Percentiles rank a stretch among this genome's conserved stretches.
Conservation (phyloP, 2,888 invertebrate species). For the Pristionchus arcanus region DNA sequence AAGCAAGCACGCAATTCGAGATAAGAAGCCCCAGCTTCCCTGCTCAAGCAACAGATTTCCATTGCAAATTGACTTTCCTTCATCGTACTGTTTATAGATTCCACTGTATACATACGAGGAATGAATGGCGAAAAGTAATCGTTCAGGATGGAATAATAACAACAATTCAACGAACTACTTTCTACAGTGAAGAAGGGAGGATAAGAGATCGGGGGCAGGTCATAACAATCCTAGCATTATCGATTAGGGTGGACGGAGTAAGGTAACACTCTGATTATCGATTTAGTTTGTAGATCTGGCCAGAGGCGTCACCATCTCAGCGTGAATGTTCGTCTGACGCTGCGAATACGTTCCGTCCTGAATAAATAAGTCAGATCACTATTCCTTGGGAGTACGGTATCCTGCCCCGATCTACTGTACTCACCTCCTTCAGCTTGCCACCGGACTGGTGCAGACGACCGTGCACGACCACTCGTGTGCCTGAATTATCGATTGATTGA, state of each 20-base stretch:
- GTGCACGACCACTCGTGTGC: constrained; percentile 69
- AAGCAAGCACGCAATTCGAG: background rate
- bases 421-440: constrained; percentile 62
- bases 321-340: constrained; percentile 68
- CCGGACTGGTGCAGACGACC: constrained; percentile 72
- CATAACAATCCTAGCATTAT: constrained; percentile 25
- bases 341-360: constrained; percentile 66
- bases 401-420: background rate
- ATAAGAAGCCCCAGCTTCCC: constrained; percentile 30
- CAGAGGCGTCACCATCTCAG: constrained; percentile 64
- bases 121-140: background rate
- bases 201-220: constrained; percentile 16
- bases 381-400: background rate
- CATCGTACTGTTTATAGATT: constrained; percentile 19
- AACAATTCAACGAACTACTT: constrained; percentile 39
- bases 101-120: constrained; percentile 26
- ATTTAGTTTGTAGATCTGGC: constrained; percentile 56
- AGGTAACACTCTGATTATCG: background rate
- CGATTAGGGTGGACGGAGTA: background rate
- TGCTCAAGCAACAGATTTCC: background rate
- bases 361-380: background rate
- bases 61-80: background rate
- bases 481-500: constrained; percentile 56
- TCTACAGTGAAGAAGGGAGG: background rate
- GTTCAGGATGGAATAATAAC: constrained; percentile 15